phyloP scores from a whole-genome alignment of 2,113 vertebrate genomes.

The Oreochromis spilurus region DNA sequence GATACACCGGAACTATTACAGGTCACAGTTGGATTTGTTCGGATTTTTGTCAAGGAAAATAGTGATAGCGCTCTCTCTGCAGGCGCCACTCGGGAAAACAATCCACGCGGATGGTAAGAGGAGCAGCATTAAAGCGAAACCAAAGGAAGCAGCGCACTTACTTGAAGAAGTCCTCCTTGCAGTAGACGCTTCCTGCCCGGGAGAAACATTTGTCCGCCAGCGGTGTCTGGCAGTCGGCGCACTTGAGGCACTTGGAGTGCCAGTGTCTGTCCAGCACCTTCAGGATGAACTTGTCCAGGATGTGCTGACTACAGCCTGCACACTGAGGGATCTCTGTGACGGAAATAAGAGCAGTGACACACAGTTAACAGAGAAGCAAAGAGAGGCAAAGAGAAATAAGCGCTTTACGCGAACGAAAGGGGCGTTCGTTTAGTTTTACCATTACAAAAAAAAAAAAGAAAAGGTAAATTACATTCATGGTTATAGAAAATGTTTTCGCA shows the following conservation, averaged over 20 bases:
- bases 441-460: rapidly evolving
- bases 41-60: background rate
- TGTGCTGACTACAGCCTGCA: conserved; percentile 95
- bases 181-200: conserved; percentile 92
- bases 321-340: conserved; percentile 93
- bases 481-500: background rate
- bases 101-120: background rate
- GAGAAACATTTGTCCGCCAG: conserved; percentile 96
- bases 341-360: background rate
- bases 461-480: rapidly evolving
- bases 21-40: background rate
- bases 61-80: background rate
- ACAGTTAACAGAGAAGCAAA: background rate
- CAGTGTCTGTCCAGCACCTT: conserved; percentile 98
- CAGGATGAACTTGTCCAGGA: conserved; percentile 98
- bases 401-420: background rate
- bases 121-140: background rate
- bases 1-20: background rate
- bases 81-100: background rate
- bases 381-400: background rate
- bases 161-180: conserved; percentile 99
- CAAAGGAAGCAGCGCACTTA: conserved; percentile 66
- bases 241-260: conserved; percentile 98
- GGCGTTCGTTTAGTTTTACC: rapidly evolving
- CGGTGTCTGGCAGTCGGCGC: conserved; percentile 92